phyloP scores from a whole-genome alignment of 2,113 vertebrate species.

The Rhineura floridana region DNA sequence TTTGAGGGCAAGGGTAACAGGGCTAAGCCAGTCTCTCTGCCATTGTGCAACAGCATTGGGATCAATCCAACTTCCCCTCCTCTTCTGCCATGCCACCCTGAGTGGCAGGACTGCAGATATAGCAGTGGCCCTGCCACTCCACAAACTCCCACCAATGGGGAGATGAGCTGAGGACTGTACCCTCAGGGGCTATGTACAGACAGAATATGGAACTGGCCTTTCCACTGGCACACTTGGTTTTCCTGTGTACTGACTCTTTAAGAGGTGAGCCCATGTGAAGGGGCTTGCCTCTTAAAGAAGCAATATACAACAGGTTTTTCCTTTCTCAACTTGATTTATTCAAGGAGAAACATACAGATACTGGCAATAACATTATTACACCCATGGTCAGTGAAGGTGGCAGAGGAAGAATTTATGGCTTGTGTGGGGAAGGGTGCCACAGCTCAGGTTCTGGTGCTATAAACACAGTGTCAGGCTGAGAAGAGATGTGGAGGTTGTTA shows the following conservation, averaged over 20 bases:
- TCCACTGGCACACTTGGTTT: too few relatives aligned
- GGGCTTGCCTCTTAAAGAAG: neutral
- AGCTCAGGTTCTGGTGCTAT: accelerated
- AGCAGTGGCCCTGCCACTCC: too few relatives aligned
- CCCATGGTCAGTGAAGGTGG: neutral
- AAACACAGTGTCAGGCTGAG: constrained; percentile 3
- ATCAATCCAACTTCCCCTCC: too few relatives aligned
- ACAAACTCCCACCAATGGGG: too few relatives aligned
- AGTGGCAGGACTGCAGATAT: too few relatives aligned
- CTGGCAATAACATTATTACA: constrained; percentile 3
- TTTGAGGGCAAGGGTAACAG: neutral
- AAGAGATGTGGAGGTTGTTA: neutral
- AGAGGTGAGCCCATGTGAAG: too few relatives aligned
- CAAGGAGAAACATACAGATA: neutral
- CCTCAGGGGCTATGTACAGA: neutral
- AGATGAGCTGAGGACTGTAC: too few relatives aligned
- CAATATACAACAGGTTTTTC: neutral
- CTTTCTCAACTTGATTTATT: neutral
- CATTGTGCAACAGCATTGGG: too few relatives aligned
- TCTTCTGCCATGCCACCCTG: too few relatives aligned
- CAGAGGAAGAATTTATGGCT: neutral
- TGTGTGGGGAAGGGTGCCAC: neutral
- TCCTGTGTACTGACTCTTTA: neutral
- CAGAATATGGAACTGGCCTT: neutral
- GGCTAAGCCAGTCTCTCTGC: too few relatives aligned